A percentile compares a stretch with the other conserved stretches of the same genome.
Conservation (phyloP, 2,113 vertebrate genomes). For the Limanda limanda region DNA sequence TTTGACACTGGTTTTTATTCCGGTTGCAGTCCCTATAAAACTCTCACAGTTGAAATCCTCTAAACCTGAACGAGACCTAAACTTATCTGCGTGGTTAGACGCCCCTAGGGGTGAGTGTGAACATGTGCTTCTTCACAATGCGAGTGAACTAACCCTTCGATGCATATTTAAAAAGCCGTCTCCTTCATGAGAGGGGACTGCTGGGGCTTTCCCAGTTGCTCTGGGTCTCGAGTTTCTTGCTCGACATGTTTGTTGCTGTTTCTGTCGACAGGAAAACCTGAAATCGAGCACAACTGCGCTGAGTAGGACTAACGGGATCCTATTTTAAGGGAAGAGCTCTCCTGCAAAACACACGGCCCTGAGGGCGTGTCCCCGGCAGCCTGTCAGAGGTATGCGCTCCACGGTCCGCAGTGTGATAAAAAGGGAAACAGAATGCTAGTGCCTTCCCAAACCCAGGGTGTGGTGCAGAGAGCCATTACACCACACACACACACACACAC, state of each 20-base stretch:
- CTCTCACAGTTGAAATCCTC: background rate
- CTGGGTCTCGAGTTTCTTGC: constrained; percentile 34
- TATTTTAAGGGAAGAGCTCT: constrained; percentile 56
- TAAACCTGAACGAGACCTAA: background rate
- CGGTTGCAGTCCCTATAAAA: background rate
- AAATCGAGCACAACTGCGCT: constrained; percentile 51
- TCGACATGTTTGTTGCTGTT: constrained; percentile 13
- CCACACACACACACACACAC: constrained; percentile 22
- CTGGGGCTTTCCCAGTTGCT: constrained; percentile 56
- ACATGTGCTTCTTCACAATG: background rate
- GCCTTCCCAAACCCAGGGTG: constrained; percentile 70
- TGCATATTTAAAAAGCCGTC: background rate
- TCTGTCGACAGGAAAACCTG: constrained; percentile 6
- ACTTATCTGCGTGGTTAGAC: background rate
- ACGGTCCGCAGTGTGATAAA: constrained; percentile 67
- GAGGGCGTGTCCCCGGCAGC: constrained; percentile 69
- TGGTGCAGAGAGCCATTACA: constrained; percentile 60
- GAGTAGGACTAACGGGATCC: constrained; percentile 28
- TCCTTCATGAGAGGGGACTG: background rate
- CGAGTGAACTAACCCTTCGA: background rate
- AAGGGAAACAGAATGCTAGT: constrained; percentile 69
- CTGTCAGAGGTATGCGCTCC: constrained; percentile 66
- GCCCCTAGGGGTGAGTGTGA: background rate
- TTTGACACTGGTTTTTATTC: background rate
- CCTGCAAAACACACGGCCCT: constrained; percentile 62